Evolutionary conservation across 1,140 invertebrate genomes (phyloP), one percentile per base, ranked within the genome.

Genomic region (Drosophila arizonae): DNA sequence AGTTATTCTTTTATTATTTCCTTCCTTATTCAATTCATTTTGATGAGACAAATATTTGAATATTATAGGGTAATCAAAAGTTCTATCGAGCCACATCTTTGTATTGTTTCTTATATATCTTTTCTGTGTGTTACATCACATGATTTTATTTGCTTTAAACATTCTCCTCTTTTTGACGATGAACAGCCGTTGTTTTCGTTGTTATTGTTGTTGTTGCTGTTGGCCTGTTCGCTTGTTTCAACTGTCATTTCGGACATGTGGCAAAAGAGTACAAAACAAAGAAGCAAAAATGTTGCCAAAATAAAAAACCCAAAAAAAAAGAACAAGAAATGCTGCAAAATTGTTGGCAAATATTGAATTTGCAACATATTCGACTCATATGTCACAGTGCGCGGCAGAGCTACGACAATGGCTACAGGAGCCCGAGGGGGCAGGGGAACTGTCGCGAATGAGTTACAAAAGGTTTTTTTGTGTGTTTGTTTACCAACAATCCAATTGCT

Each of bases 311-410:
- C 57, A 63, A 43, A 66, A 76, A 72, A 28, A 15, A 15, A 50
- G 10, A 70, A 71, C 62, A 79, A 74, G 77, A 75, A 87, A 82
- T 46, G 71, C 78, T 79, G 78, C 73, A 88, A 90, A 91, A 88
- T 90, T 90, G 90, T 90, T 87, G 76, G 90, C 84, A 91, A 91
- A 91, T 91, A 91, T 91, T 91, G 90, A 91, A 90, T 81, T 88
- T 91, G 90, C 90, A 90, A 88, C 90, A 86, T 82, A 86, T 86
- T 86, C 84, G 82, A 84, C 84, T 82, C 82, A 82, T 77, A 79
- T 82, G 82, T 88, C 82, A 87, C 79, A 76, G 50, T 75, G 60
- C 39, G 30, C 56, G 43, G 28, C 30, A n/a, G 21, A 36, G 43
- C n/a, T 2, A 17, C n/a, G 17, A 72, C 69, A 72, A 56, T 70